phyloP scores from a whole-genome alignment of 2,888 invertebrate species.

The Syrista parreyssii region DNA sequence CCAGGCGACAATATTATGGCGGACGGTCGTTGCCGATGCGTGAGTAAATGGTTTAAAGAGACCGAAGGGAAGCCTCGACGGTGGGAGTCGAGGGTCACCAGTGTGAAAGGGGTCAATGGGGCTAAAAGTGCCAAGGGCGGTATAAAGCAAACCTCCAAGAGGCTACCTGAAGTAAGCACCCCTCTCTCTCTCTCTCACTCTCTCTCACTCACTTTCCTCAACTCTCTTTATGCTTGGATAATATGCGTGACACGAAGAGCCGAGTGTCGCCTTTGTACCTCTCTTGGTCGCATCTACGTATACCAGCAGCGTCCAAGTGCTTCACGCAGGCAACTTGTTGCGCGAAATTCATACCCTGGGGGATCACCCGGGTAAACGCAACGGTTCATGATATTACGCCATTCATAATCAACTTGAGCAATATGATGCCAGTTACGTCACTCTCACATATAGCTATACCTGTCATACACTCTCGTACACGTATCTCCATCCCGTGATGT shows the following conservation, averaged over 20 bases:
- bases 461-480: not conserved
- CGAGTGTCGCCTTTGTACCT: conserved; percentile 17
- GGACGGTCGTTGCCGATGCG: conserved; percentile 56
- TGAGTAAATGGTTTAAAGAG: conserved; percentile 62
- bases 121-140: not conserved
- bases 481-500: not conserved
- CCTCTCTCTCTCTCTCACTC: not conserved
- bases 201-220: not conserved
- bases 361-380: conserved; percentile 34
- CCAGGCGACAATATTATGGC: conserved; percentile 62
- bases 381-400: not conserved
- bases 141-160: not conserved
- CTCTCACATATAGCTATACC: not conserved
- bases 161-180: not conserved
- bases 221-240: not conserved
- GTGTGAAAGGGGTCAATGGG: not conserved
- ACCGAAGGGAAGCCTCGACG: conserved; percentile 16
- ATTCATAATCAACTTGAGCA: not conserved
- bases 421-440: not conserved
- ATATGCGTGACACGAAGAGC: not conserved
- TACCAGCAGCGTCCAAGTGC: not conserved
- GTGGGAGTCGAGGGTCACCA: not conserved
- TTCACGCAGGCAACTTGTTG: conserved; percentile 50
- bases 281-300: conserved; percentile 31
- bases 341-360: conserved; percentile 52